phyloP scores from a whole-genome alignment of 2,797 vertebrate genomes.

The Morus bassanus region DNA sequence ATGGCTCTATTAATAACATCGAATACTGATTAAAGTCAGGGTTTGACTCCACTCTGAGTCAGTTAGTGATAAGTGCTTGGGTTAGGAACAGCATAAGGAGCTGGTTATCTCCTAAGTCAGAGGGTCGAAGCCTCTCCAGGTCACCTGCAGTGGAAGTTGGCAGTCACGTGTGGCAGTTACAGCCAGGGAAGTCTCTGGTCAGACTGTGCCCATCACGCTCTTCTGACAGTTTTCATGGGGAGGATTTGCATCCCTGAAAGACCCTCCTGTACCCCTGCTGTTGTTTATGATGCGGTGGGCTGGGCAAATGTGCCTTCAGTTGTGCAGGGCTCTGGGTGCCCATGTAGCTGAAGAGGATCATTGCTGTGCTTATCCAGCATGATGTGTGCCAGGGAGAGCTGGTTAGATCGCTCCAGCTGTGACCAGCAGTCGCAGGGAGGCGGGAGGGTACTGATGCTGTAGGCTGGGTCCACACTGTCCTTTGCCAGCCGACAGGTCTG shows the following conservation, averaged over 20 bases:
- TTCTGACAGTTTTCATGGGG: neutral
- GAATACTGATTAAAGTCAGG: neutral
- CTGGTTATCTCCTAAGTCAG: neutral
- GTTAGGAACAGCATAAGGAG: neutral
- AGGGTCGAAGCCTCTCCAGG: neutral
- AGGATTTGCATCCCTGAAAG: neutral
- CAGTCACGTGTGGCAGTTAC: neutral
- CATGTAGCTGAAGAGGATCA: neutral
- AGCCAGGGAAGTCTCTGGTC: neutral
- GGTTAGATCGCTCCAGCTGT: neutral
- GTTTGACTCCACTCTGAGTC: neutral
- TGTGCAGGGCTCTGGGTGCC: neutral
- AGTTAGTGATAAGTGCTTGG: neutral
- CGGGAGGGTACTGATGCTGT: neutral
- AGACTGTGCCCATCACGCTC: fast-evolving
- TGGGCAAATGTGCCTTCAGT: neutral
- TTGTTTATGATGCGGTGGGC: neutral
- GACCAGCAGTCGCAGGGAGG: neutral
- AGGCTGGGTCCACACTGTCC: neutral
- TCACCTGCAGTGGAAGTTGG: neutral
- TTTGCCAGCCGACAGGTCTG: neutral
- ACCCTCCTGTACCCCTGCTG: neutral
- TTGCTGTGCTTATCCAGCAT: neutral
- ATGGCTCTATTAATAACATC: neutral
- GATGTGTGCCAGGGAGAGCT: neutral